Conservation (phyloP, 2,113 vertebrate genomes). For the Terrapene triunguis region DNA sequence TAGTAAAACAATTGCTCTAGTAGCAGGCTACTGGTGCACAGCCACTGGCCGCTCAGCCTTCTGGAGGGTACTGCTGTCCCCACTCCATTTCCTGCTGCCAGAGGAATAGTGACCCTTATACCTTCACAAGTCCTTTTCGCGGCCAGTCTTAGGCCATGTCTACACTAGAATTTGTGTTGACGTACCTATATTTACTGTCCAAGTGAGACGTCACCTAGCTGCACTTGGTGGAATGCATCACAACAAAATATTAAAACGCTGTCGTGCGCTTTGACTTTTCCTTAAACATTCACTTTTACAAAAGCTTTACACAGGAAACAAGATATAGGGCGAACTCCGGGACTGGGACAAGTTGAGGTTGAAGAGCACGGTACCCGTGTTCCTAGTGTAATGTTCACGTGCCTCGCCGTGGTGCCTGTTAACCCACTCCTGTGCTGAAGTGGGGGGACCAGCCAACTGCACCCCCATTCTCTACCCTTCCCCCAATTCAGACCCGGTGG, state of each 20-base stretch:
- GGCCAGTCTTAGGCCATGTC: no score
- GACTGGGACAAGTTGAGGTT: neutral
- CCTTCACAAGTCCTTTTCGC: no score
- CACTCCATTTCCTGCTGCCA: no score
- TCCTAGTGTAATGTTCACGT: fast-evolving
- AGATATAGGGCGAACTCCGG: fast-evolving
- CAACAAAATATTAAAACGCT: neutral
- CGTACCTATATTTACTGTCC: fast-evolving
- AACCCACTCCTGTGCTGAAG: neutral
- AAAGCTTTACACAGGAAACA: slow-evolving; percentile 32
- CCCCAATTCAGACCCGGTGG: neutral
- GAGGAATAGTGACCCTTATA: no score
- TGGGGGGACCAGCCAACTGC: neutral
- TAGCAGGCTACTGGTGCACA: no score
- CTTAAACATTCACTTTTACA: neutral
- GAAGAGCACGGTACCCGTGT: slow-evolving; percentile 17
- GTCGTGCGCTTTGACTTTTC: neutral
- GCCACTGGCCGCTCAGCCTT: no score
- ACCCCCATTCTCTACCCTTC: neutral
- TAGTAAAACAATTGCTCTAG: no score
- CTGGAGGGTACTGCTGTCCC: no score
- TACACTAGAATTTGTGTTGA: no score
- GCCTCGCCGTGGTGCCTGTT: fast-evolving
- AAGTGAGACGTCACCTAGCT: fast-evolving
- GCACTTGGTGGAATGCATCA: fast-evolving